phyloP scores from a whole-genome alignment of 2,888 invertebrate genomes.

The Ommatoiulus sabulosus region DNA sequence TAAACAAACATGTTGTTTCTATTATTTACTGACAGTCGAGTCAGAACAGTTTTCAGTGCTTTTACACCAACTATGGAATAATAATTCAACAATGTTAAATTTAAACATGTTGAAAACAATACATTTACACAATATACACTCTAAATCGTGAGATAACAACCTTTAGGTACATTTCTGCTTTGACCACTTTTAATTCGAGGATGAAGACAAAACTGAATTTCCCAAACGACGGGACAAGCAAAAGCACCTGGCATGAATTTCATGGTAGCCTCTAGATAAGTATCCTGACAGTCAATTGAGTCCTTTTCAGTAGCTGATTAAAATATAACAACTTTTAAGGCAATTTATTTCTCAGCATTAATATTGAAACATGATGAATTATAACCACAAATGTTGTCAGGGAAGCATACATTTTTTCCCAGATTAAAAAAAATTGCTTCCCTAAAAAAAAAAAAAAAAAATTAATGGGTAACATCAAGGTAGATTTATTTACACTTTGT shows the following conservation, averaged over 20 bases:
- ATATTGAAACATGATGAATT: not conserved
- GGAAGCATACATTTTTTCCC: too few relatives aligned
- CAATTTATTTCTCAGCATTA: not conserved
- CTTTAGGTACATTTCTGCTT: constrained; percentile 26
- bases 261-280: constrained; percentile 68
- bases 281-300: constrained; percentile 59
- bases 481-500: too few relatives aligned
- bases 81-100: not conserved
- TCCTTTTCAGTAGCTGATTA: constrained; percentile 34
- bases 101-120: not conserved
- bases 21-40: constrained; percentile 78
- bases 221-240: constrained; percentile 80
- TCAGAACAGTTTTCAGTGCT: constrained; percentile 76
- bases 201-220: constrained; percentile 77
- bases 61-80: constrained; percentile 66
- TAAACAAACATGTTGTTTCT: constrained; percentile 83
- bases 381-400: too few relatives aligned
- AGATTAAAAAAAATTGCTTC: too few relatives aligned
- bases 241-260: constrained; percentile 77
- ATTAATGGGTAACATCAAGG: too few relatives aligned
- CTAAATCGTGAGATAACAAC: not conserved
- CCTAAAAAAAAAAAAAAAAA: too few relatives aligned
- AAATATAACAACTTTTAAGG: too few relatives aligned
- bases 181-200: constrained; percentile 74
- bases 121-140: too few relatives aligned